These are phyloP conservation scores for Pelodytes ibericus DNA, from an alignment of 2,797 vertebrate species.

Conservation along the genomic window DNA sequence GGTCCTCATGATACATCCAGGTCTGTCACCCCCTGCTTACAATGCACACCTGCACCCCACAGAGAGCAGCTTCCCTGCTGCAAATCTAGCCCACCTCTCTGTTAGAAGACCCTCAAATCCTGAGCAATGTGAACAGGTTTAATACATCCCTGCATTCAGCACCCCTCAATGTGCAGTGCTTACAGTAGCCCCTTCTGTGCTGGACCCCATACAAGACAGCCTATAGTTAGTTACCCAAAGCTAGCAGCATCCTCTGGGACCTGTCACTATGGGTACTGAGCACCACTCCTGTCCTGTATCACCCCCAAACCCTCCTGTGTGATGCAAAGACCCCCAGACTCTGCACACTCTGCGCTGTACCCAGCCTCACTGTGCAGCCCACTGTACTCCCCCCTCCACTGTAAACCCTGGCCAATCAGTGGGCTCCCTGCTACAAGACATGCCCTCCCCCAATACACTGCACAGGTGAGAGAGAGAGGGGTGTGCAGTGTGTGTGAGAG, in stretches of 20 bases:
- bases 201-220: too few relatives aligned
- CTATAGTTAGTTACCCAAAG: too few relatives aligned
- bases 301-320: too few relatives aligned
- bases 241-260: too few relatives aligned
- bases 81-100: too few relatives aligned
- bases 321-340: background rate
- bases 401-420: slow-evolving; percentile 1
- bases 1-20: slow-evolving; percentile 31
- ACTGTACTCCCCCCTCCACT: background rate
- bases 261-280: too few relatives aligned
- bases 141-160: background rate
- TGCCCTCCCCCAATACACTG: background rate
- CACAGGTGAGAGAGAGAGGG: too few relatives aligned
- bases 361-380: background rate
- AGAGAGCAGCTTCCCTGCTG: background rate
- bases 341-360: background rate
- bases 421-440: background rate
- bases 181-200: background rate
- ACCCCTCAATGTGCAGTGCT: background rate
- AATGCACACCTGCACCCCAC: background rate
- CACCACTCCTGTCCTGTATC: too few relatives aligned
- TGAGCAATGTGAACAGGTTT: background rate
- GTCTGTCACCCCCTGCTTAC: background rate
- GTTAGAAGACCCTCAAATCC: too few relatives aligned
- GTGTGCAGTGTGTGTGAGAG: too few relatives aligned